Evolutionary conservation across 2,797 vertebrate species (phyloP).

Genomic region (Cetoscarus ocellatus): DNA sequence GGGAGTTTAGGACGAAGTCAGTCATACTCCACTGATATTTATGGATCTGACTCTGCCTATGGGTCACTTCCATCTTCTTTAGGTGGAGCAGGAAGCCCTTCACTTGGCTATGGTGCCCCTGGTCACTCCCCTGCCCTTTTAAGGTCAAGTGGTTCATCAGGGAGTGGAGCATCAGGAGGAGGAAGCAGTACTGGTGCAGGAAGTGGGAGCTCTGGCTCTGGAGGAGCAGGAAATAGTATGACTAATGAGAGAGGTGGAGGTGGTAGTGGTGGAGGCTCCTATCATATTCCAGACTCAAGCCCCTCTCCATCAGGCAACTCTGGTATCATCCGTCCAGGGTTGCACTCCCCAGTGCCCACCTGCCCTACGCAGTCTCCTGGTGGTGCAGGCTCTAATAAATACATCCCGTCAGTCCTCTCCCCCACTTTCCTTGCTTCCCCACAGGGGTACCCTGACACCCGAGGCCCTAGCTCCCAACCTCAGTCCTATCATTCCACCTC

Average conservation of each 20-base stretch:
- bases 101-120: conserved; percentile 90
- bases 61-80: conserved; percentile 85
- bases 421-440: conserved; percentile 92
- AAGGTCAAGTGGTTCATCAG: conserved; percentile 84
- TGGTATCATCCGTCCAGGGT: conserved; percentile 90
- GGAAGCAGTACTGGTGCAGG: conserved; percentile 80
- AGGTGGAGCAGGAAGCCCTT: conserved; percentile 91
- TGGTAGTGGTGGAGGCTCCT: conserved; percentile 81
- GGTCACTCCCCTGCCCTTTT: conserved; percentile 94
- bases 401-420: conserved; percentile 92
- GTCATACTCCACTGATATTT: conserved; percentile 85
- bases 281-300: conserved; percentile 89
- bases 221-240: conserved; percentile 78
- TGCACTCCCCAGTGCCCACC: conserved; percentile 90
- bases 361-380: conserved; percentile 87
- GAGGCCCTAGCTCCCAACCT: conserved; percentile 81
- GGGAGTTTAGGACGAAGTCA: conserved; percentile 83
- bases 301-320: conserved; percentile 90
- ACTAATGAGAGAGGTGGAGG: conserved; percentile 76
- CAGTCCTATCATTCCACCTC: conserved; percentile 86
- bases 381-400: conserved; percentile 87
- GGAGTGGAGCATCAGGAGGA: conserved; percentile 84
- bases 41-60: conserved; percentile 85
- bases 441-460: conserved; percentile 84
- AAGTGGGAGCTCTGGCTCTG: conserved; percentile 78